Percentiles rank a stretch among this genome's conserved stretches.
These are phyloP conservation scores for Habropoda laboriosa DNA, from an alignment of 1,140 invertebrate species.

Conservation along the genomic window DNA sequence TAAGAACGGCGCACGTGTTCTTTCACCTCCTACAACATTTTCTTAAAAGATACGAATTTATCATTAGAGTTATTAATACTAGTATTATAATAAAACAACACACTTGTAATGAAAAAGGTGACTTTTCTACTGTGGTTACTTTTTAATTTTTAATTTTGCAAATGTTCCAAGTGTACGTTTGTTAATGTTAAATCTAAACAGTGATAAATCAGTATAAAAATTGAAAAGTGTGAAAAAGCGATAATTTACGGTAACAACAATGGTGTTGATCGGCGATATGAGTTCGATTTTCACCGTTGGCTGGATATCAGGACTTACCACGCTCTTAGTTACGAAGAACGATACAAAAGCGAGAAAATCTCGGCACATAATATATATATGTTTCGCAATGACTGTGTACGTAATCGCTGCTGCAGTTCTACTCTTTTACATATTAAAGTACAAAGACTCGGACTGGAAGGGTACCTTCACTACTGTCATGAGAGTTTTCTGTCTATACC, in stretches of 20 bases:
- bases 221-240: background rate
- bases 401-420: background rate
- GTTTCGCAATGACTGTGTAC: conserved; percentile 32
- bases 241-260: background rate
- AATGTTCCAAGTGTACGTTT: too few species aligned
- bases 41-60: too few species aligned
- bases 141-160: too few species aligned
- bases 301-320: conserved; percentile 52
- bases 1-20: background rate
- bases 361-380: conserved; percentile 43
- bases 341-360: conserved; percentile 48
- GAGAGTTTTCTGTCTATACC: conserved; percentile 46
- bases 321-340: conserved; percentile 31
- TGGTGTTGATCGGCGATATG: conserved; percentile 44
- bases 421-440: conserved; percentile 20
- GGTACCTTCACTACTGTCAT: conserved; percentile 21
- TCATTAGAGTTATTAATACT: too few species aligned
- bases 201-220: too few species aligned
- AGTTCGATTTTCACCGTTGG: conserved; percentile 43
- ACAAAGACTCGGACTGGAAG: conserved; percentile 21
- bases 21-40: background rate
- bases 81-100: too few species aligned
- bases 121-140: too few species aligned
- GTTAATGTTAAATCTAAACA: background rate
- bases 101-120: too few species aligned